Percentiles rank a stretch among this genome's conserved stretches.
Conservation (phyloP, 2,797 vertebrate genomes). For the Sylvilagus floridanus region DNA sequence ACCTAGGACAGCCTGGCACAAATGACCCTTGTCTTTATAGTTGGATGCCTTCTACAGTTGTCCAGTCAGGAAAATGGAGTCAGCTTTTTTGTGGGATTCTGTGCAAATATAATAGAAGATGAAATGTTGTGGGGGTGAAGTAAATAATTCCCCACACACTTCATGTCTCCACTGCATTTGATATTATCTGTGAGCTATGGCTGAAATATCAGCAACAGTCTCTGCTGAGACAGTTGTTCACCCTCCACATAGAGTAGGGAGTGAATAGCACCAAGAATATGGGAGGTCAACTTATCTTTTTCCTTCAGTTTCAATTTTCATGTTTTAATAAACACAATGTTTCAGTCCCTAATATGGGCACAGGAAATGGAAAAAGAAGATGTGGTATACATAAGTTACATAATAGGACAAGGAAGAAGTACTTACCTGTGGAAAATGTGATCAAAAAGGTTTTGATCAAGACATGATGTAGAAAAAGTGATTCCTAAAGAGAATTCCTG, state of each 20-base stretch:
- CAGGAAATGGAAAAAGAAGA: not conserved
- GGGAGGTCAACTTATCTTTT: not conserved
- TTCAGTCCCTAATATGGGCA: not conserved
- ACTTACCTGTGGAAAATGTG: not conserved
- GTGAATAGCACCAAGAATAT: not conserved
- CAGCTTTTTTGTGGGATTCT: not conserved
- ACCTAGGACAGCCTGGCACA: not conserved
- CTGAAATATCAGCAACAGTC: not conserved
- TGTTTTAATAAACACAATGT: not conserved
- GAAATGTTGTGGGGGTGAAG: not conserved
- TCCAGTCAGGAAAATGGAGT: not conserved
- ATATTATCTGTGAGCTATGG: not conserved
- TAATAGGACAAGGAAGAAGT: not conserved
- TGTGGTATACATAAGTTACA: not conserved
- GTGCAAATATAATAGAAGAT: not conserved
- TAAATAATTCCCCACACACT: not conserved
- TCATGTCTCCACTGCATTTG: not conserved
- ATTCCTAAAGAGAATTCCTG: not conserved
- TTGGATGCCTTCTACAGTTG: not conserved
- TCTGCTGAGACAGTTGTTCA: not conserved
- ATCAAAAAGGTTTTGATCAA: not conserved
- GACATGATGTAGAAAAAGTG: not conserved
- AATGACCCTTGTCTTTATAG: not conserved
- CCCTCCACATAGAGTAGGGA: not conserved
- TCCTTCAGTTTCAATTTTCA: not conserved